Evolutionary conservation across 2,797 vertebrate species (phyloP).

Genomic region (Squalus acanthias): DNA sequence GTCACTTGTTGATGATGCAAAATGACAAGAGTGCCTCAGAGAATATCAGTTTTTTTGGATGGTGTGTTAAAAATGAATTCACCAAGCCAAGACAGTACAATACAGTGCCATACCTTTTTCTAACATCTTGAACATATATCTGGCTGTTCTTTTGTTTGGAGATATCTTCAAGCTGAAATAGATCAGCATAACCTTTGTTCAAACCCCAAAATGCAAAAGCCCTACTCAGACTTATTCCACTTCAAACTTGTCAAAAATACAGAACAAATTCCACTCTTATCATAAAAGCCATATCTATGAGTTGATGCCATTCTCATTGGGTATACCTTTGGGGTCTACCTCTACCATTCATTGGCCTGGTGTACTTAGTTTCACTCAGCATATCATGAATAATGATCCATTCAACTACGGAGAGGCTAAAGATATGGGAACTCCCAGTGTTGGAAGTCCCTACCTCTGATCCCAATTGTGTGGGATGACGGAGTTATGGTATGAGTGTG

Average conservation of each 20-base stretch:
- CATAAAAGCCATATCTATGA: not conserved
- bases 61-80: not conserved
- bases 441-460: too few relatives aligned
- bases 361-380: too few relatives aligned
- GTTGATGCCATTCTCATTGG: too few relatives aligned
- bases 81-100: not conserved
- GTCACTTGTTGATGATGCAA: not conserved
- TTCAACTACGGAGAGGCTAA: too few relatives aligned
- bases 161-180: not conserved
- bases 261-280: not conserved
- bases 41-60: not conserved
- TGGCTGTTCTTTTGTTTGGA: not conserved
- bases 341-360: too few relatives aligned
- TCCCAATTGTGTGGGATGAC: too few relatives aligned
- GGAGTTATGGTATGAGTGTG: too few relatives aligned
- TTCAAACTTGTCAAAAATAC: not conserved
- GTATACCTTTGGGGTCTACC: too few relatives aligned
- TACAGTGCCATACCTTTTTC: not conserved
- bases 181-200: not conserved
- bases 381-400: too few relatives aligned
- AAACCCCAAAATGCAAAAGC: not conserved
- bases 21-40: too few relatives aligned
- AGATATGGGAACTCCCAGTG: too few relatives aligned
- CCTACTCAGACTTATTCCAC: not conserved
- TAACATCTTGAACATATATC: not conserved